phyloP scores from a whole-genome alignment of 2,113 vertebrate genomes.

The Malurus elegans region DNA sequence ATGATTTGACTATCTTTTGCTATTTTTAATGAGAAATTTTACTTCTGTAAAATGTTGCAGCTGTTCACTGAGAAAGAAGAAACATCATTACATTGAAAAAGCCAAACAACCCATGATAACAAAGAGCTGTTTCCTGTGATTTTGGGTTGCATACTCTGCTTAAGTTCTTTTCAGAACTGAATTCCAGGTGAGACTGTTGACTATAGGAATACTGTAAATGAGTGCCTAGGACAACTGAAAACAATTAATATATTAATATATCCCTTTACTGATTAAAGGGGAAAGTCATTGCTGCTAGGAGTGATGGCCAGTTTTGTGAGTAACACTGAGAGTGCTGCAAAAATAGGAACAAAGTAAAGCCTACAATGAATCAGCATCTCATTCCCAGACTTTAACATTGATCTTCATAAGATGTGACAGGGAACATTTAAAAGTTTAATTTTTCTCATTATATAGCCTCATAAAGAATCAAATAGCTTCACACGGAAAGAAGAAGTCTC shows the following conservation, averaged over 20 bases:
- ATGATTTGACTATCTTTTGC: fast-evolving
- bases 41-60: neutral
- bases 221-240: neutral
- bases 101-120: fast-evolving
- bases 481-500: neutral
- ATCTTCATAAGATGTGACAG: neutral
- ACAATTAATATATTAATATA: neutral
- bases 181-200: neutral
- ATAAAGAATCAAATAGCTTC: neutral
- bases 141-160: neutral
- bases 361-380: neutral
- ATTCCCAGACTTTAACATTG: neutral
- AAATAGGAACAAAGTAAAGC: neutral
- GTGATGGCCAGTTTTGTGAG: neutral
- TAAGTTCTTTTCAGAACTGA: neutral
- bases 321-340: neutral
- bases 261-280: neutral
- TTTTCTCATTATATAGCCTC: neutral
- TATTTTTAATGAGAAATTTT: neutral
- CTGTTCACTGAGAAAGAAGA: neutral
- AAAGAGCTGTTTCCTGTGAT: neutral
- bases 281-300: neutral
- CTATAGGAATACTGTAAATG: neutral
- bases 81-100: neutral
- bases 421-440: neutral